Percentiles rank a stretch among this genome's conserved stretches.
These are phyloP conservation scores for Holacanthella duospinosa DNA, from an alignment of 2,888 invertebrate genomes.

Conservation along the genomic window DNA sequence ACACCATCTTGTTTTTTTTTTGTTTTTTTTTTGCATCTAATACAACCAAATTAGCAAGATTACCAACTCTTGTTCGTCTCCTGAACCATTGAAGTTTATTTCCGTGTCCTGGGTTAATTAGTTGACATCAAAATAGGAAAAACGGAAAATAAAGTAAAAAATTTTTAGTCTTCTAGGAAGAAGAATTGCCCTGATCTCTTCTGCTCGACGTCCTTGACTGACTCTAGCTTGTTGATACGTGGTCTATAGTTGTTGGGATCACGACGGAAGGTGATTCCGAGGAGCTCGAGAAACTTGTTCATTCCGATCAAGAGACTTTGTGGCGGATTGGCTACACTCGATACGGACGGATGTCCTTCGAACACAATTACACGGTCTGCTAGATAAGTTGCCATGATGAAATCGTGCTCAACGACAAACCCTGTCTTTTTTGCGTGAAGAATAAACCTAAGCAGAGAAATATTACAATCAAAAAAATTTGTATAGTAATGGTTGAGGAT, in stretches of 20 bases:
- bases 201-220: conserved; percentile 97
- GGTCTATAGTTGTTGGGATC: conserved; percentile 99
- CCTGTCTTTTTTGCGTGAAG: conserved; percentile 98
- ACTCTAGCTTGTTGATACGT: conserved; percentile 90
- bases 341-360: conserved; percentile 83
- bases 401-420: conserved; percentile 99
- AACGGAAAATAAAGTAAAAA: too few relatives aligned
- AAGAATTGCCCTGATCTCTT: conserved; percentile 96
- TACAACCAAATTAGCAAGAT: too few relatives aligned
- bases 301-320: conserved; percentile 91
- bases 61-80: too few relatives aligned
- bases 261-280: conserved; percentile 94
- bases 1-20: too few relatives aligned
- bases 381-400: conserved; percentile 99
- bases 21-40: too few relatives aligned
- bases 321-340: conserved; percentile 81
- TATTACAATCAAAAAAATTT: neutral
- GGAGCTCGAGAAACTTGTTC: conserved; percentile 89
- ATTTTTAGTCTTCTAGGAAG: conserved; percentile 83
- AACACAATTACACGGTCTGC: conserved; percentile 98
- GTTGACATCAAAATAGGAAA: too few relatives aligned
- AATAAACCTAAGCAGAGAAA: conserved; percentile 63
- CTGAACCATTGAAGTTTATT: too few relatives aligned
- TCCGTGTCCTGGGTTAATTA: too few relatives aligned
- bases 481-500: neutral